Base-by-base conservation (phyloP, 2,888 invertebrate species). In the Fragum sueziense region DNA sequence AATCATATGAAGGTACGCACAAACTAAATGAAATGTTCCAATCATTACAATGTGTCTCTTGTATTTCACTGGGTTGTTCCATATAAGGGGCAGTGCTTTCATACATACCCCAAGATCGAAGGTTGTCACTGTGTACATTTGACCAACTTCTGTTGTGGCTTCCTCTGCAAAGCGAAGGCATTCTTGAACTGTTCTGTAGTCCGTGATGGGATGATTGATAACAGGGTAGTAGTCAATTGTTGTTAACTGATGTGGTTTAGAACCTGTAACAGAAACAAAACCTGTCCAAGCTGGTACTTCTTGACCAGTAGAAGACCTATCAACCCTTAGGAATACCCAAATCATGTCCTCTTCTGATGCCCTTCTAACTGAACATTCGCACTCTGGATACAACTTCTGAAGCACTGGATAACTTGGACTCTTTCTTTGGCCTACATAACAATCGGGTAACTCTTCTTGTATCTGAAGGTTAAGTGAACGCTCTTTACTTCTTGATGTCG, bases 221-320 rank as follows among this genome's bases (percentile, higher is more conserved):
- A 86, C 84, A 11, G 81, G 82, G 68, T 82, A 87, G 47, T 87
- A 87, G 27, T 85, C 85, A 22, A 85, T 86, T 29, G 80, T 83
- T 33, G 85, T 85, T 54, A 82, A 70, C 11, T 57, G 59, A 7
- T 14, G 29, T 17, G 86, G 85, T 31, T 11, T 37, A 25, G 14
- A 52, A 7, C 85, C 85, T 31, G 78, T 82, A 20, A 68, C 47
- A 11, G 86, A 87, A n/a, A n/a, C n/a, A n/a, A n/a, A n/a, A n/a
- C n/a, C n/a, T n/a, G n/a, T n/a, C n/a, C n/a, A n/a, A n/a, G n/a
- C n/a, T n/a, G n/a, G n/a, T n/a, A n/a, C n/a, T n/a, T n/a, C n/a
- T n/a, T n/a, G n/a, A n/a, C n/a, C 11, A 80, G 80, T 74, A 17
- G 54, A n/a, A 47, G 70, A 65, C 31, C n/a, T 33, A 51, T 69